Evolutionary conservation across 1,140 invertebrate genomes (phyloP), one percentile per base, ranked within the genome.

Genomic region (Nomia melanderi): DNA sequence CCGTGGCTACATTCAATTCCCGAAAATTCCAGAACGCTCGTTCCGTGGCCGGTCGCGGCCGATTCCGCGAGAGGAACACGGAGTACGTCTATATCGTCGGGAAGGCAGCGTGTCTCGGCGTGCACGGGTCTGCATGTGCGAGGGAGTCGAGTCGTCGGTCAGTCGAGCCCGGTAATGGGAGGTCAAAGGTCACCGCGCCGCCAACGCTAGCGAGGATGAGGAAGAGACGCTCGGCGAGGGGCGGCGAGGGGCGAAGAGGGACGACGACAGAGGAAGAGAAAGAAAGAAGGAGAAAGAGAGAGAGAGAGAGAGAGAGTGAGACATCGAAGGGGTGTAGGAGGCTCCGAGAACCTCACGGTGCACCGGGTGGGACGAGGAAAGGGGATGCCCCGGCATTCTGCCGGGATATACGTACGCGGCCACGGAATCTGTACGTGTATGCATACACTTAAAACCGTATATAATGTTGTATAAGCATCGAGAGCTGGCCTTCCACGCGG

Each of bases 171-270:
- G 88, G 90, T 92, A 92, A 92, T 92, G 90, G 91, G 86, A 87
- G 91, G 91, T 92, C 90, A 91, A 81, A 87, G 91, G 91, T 92
- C 88, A 90, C 78, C 90, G 87, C 88, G 89, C 89, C 90, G 89
- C 90, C 89, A 91, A 91, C 90, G 89, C 89, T 88, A 86, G 87
- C 82, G 81, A 89, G 85, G 86, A 87, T 80, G 87, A 86, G 87
- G 74, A 60, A 70, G n/a, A n/a, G n/a, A n/a, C n/a, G n/a, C n/a
- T n/a, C n/a, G n/a, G n/a, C n/a, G n/a, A n/a, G n/a, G n/a, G n/a
- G n/a, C n/a, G n/a, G n/a, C n/a, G n/a, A n/a, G n/a, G n/a, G n/a
- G n/a, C n/a, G n/a, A n/a, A n/a, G n/a, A n/a, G n/a, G n/a, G n/a
- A n/a, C n/a, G n/a, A n/a, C n/a, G n/a, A n/a, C n/a, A n/a, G n/a